Evolutionary conservation across 1,140 invertebrate species (phyloP).

Genomic region (Marisa cornuarietis): DNA sequence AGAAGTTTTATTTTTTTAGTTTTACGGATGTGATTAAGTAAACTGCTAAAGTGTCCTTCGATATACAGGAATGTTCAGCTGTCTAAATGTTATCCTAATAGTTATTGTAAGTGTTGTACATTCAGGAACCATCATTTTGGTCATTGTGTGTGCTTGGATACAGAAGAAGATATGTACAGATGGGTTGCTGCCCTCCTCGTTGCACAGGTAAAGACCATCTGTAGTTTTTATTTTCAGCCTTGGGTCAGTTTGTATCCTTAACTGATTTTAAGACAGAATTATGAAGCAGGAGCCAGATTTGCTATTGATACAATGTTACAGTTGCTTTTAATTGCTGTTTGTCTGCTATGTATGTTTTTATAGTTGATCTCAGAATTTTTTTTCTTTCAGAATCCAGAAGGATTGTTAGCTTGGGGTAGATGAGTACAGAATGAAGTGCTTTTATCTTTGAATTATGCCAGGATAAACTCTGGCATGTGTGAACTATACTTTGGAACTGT

Average conservation of each 20-base stretch:
- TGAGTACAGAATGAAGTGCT: background rate
- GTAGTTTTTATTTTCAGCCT: background rate
- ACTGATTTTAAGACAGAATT: background rate
- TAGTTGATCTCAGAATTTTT: background rate
- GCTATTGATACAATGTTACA: background rate
- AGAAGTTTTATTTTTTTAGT: background rate
- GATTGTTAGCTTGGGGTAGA: conserved; percentile 18
- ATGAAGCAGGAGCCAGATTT: background rate
- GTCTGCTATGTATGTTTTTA: background rate
- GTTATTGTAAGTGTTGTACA: background rate
- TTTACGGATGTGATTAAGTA: background rate
- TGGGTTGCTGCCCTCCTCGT: conserved; percentile 39
- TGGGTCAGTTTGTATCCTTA: background rate
- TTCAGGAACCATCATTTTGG: conserved; percentile 37
- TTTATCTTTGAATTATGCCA: too few species aligned
- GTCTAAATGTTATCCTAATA: background rate
- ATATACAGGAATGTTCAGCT: too few species aligned
- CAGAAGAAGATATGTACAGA: conserved; percentile 30
- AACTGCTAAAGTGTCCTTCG: background rate
- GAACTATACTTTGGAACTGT: too few species aligned
- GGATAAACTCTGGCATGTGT: too few species aligned
- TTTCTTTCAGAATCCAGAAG: conserved; percentile 23
- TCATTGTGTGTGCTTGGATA: conserved; percentile 31
- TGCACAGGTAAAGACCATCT: conserved; percentile 33
- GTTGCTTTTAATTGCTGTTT: background rate